Conservation (phyloP, 53 echinoderm and acorn worm species). For the Glandiceps talaboti region DNA sequence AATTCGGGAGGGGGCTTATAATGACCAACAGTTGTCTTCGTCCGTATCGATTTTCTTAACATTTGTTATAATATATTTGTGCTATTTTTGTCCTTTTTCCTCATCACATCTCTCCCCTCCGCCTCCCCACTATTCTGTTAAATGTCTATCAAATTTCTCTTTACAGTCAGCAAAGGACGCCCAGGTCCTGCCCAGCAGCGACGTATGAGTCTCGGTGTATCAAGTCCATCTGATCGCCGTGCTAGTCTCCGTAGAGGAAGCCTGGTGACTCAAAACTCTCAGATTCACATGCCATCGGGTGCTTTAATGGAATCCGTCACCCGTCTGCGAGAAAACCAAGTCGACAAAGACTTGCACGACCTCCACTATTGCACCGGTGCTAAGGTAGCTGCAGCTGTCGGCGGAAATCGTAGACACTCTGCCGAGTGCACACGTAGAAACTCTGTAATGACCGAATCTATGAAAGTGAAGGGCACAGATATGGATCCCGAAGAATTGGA, state of each 20-base stretch:
- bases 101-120: no score
- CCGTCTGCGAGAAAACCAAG: slow-evolving; percentile 29
- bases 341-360: slow-evolving; percentile 46
- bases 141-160: no score
- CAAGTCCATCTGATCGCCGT: background rate
- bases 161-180: no score
- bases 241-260: slow-evolving; percentile 6
- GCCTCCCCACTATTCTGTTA: no score
- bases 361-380: slow-evolving; percentile 49
- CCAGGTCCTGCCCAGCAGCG: no score
- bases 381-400: slow-evolving; percentile 50
- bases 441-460: slow-evolving; percentile 62
- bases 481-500: slow-evolving; percentile 61
- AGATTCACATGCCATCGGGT: slow-evolving; percentile 60
- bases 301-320: slow-evolving; percentile 54
- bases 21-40: no score
- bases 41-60: no score
- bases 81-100: no score
- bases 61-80: no score
- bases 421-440: slow-evolving; percentile 73
- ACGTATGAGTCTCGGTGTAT: slow-evolving; percentile 20
- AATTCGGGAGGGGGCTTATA: no score
- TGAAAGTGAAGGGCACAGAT: slow-evolving; percentile 49
- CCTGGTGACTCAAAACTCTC: slow-evolving; percentile 56
- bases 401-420: slow-evolving; percentile 36